Evolutionary conservation across 2,113 vertebrate genomes (phyloP), one percentile per base, ranked within the genome.

Genomic region (Madoqua kirkii): DNA sequence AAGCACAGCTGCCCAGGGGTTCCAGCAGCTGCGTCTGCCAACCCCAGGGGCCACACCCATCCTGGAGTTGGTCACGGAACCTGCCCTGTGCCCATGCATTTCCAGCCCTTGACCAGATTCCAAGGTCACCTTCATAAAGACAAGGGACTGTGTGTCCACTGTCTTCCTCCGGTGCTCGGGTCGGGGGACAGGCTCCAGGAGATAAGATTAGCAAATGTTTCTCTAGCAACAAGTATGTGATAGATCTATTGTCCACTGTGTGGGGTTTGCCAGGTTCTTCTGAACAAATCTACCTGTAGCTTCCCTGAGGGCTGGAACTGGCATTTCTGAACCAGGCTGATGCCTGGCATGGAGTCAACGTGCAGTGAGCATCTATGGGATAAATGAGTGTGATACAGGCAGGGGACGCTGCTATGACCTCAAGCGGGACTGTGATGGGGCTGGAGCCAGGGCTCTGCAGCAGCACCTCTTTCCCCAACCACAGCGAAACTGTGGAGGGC

Each of bases 251-350:
- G 9, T 25, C 62, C 25, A 60, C 16, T 85, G 85, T 48, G 82
- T 25, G 16, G 45, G 9, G 29, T 36, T 55, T 33, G 19, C 33
- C 60, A 84, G 84, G 64, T 25, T 79, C 50, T 87, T 62, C 82
- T 57, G 40, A 76, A 54, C 45, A 74, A 48, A 36, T 55, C 5
- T 87, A 10, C 88, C 55, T 43, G 33, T 13, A 76, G 57, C 23
- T 91, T 81, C 52, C 62, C 62, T 52, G 27, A 92, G n/a, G 67
- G 45, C 57, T 59, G 57, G 17, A 84, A 43, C 84, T n/a, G 40
- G 54, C 43, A 62, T 59, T 23, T 92, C 52, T 31, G 85, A 62
- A 43, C 17, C 62, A 8, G 43, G 2, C 57, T 33, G 36, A 76
- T 36, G 9, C 29, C 13, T 1, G 25, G 48, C 25, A 33, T 9